These are phyloP conservation scores for Pipistrellus nathusii DNA, from an alignment of 2,797 vertebrate genomes.

Conservation along the genomic window DNA sequence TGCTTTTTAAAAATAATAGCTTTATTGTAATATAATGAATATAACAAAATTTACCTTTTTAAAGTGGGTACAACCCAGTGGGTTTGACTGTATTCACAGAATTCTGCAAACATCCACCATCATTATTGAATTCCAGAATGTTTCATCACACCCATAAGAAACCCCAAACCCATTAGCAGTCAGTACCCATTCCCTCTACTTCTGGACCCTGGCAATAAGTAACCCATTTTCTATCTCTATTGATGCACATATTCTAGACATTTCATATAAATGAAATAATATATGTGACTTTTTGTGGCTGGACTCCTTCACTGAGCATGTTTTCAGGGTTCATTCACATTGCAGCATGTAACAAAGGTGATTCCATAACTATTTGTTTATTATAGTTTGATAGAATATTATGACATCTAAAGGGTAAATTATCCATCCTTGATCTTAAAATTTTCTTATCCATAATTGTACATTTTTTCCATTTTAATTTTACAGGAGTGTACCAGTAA, in stretches of 20 bases:
- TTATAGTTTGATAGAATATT: neutral
- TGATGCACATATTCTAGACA: neutral
- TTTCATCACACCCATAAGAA: neutral
- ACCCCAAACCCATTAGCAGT: neutral
- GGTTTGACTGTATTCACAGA: neutral
- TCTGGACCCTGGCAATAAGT: neutral
- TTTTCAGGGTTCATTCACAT: neutral
- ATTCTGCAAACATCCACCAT: neutral
- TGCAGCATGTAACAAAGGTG: neutral
- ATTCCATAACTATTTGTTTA: neutral
- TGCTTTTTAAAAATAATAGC: neutral
- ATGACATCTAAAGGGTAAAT: neutral
- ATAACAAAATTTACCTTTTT: neutral
- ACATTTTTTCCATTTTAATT: neutral
- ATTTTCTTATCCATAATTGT: neutral
- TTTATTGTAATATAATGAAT: neutral
- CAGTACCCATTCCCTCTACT: neutral
- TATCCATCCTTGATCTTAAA: neutral
- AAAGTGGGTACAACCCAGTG: neutral
- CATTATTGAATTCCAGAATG: neutral
- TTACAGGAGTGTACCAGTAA: neutral
- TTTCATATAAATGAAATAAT: neutral
- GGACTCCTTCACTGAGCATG: neutral
- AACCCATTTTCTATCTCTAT: neutral
- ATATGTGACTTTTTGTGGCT: neutral